Base-by-base conservation (phyloP, 2,113 vertebrate genomes). In the Gambusia holbrooki region DNA sequence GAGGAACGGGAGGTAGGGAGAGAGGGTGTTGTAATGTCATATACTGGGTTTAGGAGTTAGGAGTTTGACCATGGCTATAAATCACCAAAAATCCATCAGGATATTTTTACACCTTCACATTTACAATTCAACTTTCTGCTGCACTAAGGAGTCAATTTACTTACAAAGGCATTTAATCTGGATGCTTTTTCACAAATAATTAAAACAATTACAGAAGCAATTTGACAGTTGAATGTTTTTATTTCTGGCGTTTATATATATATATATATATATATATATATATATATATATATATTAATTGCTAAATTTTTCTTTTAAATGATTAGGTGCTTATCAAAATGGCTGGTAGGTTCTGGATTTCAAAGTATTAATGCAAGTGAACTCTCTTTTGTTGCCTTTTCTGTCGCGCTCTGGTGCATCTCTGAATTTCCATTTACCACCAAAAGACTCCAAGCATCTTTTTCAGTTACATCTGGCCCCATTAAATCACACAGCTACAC, bases 31-130 rank as follows among this genome's bases (percentile, higher is more conserved):
- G 58, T 76, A 77, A 74, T 80, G 66, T 84, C 71, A 58, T 72
- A 81, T 62, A 1, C 32, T 42, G 70, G 63, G 64, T 73, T 54
- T 64, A 84, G 82, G 60, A 83, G 89, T 86, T 69, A 88, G 19
- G 48, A 51, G 7, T 22, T 22, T 51, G 48, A 51, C 51, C 51
- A 58, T 10, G 22, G 51, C 22, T 22, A 19, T 7, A 54, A 54
- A 58, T 2, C 25, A 58, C 51, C 3, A 11, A 10, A 25, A 58
- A 58, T 58, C 17, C 25, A n/a, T 58, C 51, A 58, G 22, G 9
- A 58, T 2, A 3, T n/a, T 58, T 48, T 2, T 17, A 58, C 51
- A 58, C 9, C 3, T 58, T 58, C 25, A 58, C 2, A 58, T 10
- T 25, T 25, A 58, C 25, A 11, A 22, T 25, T 54, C 48, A 17